Conservation (phyloP, 1,140 invertebrate species). For the Cyclargus thomasi region DNA sequence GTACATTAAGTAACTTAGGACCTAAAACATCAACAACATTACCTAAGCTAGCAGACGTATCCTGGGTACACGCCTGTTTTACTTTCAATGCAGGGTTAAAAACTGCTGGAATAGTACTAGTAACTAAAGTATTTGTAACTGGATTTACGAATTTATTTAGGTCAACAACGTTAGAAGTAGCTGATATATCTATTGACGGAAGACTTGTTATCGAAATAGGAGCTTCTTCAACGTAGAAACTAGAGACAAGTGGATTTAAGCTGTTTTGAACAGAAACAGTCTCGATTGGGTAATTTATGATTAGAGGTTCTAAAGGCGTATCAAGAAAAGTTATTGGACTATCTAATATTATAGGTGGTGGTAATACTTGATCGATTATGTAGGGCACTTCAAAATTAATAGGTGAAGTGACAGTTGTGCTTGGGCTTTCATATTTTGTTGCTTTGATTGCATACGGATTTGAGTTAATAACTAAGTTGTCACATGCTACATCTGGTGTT, state of each 20-base stretch:
- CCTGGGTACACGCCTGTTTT: too few relatives aligned
- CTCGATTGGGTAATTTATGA: neutral
- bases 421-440: neutral
- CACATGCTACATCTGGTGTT: neutral
- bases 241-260: neutral
- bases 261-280: neutral
- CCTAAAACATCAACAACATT: neutral
- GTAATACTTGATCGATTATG: neutral
- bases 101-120: neutral
- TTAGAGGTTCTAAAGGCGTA: neutral
- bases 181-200: neutral
- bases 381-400: neutral
- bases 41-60: neutral
- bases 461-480: neutral
- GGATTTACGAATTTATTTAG: neutral
- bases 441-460: neutral
- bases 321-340: neutral
- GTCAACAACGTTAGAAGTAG: neutral
- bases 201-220: neutral
- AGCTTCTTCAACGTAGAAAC: neutral
- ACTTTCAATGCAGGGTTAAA: neutral
- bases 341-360: neutral
- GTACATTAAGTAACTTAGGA: neutral
- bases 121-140: neutral
- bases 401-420: neutral